phyloP scores from a whole-genome alignment of 2,888 invertebrate species.

The Amphipoea oculea region DNA sequence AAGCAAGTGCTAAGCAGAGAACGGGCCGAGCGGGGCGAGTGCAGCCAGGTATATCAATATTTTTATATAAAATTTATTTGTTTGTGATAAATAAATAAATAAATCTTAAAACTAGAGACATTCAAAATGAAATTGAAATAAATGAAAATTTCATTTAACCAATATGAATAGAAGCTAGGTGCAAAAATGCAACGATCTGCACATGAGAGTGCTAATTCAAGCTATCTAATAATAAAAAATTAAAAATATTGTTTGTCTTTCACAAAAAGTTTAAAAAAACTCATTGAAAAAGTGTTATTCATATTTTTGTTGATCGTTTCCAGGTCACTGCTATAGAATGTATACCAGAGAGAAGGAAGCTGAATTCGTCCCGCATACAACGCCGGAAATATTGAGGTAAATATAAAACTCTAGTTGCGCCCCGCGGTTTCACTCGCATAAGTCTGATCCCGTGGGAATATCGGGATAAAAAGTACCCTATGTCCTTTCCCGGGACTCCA shows the following conservation, averaged over 20 bases:
- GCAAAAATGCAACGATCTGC: background rate
- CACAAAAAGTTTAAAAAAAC: background rate
- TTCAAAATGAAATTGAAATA: no score
- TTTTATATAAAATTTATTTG: background rate
- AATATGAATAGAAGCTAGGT: background rate
- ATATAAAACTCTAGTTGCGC: background rate
- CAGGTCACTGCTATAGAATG: conserved; percentile 90
- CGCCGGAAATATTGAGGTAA: conserved; percentile 92
- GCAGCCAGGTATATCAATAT: conserved; percentile 86
- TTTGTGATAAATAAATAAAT: no score
- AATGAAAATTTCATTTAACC: no score
- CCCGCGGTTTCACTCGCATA: no score
- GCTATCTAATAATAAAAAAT: background rate
- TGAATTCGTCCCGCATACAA: conserved; percentile 87
- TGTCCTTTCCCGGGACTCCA: no score
- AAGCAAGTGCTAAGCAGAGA: conserved; percentile 91
- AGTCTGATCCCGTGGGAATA: no score
- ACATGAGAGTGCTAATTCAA: background rate
- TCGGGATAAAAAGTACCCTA: no score
- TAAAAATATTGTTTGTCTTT: background rate
- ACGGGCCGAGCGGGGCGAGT: conserved; percentile 93
- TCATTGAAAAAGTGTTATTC: background rate
- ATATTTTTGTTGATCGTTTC: background rate
- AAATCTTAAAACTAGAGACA: no score
- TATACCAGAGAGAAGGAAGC: conserved; percentile 88